Conservation (phyloP, 1,140 invertebrate genomes). For the Paracyclopina nana region DNA sequence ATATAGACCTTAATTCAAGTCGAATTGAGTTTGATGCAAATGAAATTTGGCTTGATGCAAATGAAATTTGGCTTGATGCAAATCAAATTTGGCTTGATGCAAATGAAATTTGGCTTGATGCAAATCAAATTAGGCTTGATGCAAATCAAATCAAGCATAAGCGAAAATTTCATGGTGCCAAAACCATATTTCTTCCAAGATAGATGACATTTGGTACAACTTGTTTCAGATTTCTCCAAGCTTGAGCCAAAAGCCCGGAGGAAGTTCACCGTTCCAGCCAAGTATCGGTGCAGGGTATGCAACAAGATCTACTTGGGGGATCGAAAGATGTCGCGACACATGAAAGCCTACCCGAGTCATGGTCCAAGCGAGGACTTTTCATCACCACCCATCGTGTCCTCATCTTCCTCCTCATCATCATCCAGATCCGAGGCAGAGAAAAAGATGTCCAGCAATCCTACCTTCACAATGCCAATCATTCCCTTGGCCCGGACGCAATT, state of each 20-base stretch:
- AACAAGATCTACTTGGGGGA: slow-evolving; percentile 9
- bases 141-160: background rate
- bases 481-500: slow-evolving; percentile 5
- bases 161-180: background rate
- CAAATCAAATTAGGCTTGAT: no score
- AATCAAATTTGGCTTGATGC: no score
- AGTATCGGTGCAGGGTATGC: slow-evolving; percentile 1
- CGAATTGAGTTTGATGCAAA: no score
- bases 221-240: no score
- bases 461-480: slow-evolving; percentile 6
- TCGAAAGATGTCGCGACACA: slow-evolving; percentile 2
- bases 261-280: background rate
- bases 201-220: no score
- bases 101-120: no score
- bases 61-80: no score
- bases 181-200: background rate
- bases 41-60: no score
- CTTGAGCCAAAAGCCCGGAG: background rate
- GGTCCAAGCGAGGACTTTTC: background rate
- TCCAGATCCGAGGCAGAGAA: background rate
- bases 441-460: background rate
- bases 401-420: background rate
- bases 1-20: no score
- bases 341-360: background rate
- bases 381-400: background rate